A percentile compares a stretch with the other conserved stretches of the same genome.
Evolutionary conservation across 2,797 vertebrate species (phyloP).

Genomic region (Oophaga sylvatica): DNA sequence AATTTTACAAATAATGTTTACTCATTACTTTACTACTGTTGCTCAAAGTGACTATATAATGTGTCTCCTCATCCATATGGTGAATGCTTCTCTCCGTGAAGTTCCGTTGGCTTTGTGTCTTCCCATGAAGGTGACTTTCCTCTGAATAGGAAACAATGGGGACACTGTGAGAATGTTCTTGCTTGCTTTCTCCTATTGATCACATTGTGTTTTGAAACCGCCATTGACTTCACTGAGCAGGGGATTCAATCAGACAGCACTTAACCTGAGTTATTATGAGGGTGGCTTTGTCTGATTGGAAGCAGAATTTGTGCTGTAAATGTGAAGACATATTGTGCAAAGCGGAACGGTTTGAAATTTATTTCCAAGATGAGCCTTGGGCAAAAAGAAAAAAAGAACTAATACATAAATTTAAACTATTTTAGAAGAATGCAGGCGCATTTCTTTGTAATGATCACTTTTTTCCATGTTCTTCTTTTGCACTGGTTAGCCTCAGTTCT

Average conservation of each 20-base stretch:
- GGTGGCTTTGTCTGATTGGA: not conserved
- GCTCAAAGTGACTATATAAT: not conserved
- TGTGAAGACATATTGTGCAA: not conserved
- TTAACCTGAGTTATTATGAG: constrained; percentile 4
- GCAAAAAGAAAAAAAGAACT: not conserved
- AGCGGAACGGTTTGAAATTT: not conserved
- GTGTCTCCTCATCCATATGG: not conserved
- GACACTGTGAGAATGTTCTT: not conserved
- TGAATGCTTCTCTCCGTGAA: not conserved
- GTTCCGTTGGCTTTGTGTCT: not conserved
- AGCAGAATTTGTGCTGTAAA: not conserved
- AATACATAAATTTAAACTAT: not conserved
- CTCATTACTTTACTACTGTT: not conserved
- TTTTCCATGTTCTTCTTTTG: not conserved
- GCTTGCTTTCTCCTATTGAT: constrained; percentile 28
- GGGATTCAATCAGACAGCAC: constrained; percentile 28
- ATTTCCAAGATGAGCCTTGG: not conserved
- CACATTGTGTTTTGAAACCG: not conserved
- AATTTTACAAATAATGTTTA: not conserved
- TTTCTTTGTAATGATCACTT: not conserved
- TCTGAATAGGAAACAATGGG: not conserved
- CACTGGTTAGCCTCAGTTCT: too few species aligned
- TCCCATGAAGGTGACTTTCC: constrained; percentile 16
- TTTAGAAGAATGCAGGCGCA: too few species aligned
- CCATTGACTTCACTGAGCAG: constrained; percentile 12